A percentile compares a stretch with the other conserved stretches of the same genome.
Evolutionary conservation across 2,888 invertebrate genomes (phyloP).

Genomic region (Drosophila anomalata): DNA sequence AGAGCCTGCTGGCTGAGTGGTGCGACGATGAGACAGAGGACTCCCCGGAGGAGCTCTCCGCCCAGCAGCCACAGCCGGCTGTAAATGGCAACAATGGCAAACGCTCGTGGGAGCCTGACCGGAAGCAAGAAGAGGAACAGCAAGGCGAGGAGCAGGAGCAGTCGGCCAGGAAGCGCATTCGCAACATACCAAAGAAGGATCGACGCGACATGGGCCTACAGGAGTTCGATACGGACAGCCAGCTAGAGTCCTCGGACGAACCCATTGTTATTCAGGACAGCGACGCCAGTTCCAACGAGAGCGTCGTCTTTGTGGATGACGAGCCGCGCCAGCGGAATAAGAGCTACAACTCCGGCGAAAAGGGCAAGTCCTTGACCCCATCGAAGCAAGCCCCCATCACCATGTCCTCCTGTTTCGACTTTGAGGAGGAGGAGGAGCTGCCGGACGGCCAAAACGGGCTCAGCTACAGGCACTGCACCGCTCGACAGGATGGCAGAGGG

Average conservation of each 20-base stretch:
- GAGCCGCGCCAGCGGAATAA: conserved; percentile 14
- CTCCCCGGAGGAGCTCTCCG: not conserved
- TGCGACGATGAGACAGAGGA: conserved; percentile 42
- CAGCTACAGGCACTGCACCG: conserved; percentile 51
- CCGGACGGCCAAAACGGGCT: conserved; percentile 47
- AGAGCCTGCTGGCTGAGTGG: conserved; percentile 62
- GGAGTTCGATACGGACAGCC: conserved; percentile 64
- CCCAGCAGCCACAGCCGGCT: not conserved
- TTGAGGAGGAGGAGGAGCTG: conserved; percentile 86
- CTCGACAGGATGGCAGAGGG: conserved; percentile 5
- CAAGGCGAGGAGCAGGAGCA: not conserved
- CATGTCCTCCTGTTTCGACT: conserved; percentile 89
- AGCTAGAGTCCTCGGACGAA: conserved; percentile 35
- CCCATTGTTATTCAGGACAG: conserved; percentile 62
- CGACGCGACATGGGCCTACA: conserved; percentile 77
- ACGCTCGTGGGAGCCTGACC: not conserved
- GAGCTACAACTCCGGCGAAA: conserved; percentile 5
- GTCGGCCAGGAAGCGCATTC: conserved; percentile 66
- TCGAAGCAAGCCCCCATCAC: conserved; percentile 9
- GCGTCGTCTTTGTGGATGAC: conserved; percentile 61
- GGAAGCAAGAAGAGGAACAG: not conserved
- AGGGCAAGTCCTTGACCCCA: not conserved
- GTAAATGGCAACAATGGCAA: not conserved
- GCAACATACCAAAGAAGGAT: conserved; percentile 84
- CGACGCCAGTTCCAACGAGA: conserved; percentile 65